These are phyloP conservation scores for Microcebus lehilahytsara DNA, from an alignment of 2,113 vertebrate species.

Conservation along the genomic window DNA sequence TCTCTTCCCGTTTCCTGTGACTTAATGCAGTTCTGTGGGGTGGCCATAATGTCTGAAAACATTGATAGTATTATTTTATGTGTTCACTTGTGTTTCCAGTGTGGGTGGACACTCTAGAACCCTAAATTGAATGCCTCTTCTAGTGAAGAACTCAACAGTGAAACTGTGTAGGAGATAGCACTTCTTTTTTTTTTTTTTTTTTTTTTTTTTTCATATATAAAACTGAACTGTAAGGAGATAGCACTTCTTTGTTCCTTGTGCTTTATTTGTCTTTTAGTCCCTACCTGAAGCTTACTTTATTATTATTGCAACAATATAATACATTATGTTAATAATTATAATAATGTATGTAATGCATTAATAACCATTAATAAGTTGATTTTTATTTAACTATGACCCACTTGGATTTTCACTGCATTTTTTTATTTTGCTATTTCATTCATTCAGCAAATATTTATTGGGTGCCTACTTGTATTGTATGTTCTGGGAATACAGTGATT, in stretches of 20 bases:
- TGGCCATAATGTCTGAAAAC: background rate
- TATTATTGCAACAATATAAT: background rate
- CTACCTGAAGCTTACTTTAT: background rate
- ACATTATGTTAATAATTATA: too few species aligned
- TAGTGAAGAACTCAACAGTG: background rate
- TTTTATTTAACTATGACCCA: background rate
- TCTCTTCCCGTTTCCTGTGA: background rate
- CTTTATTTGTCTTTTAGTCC: background rate
- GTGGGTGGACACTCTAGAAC: background rate
- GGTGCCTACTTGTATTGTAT: background rate
- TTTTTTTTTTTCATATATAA: too few species aligned
- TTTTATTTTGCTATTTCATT: background rate
- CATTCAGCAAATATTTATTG: background rate
- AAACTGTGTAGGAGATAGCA: too few species aligned
- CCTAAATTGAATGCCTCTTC: background rate
- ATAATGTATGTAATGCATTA: too few species aligned
- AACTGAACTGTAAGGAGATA: too few species aligned
- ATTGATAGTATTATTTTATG: background rate
- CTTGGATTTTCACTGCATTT: background rate
- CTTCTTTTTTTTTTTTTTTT: too few species aligned
- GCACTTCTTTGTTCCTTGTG: background rate
- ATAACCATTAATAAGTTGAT: background rate
- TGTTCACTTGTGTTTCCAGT: background rate
- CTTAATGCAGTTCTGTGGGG: background rate
- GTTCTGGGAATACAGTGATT: background rate